Base-by-base conservation (phyloP, 35 echinoderm and acorn worm species). In the Chiridota heheva region DNA sequence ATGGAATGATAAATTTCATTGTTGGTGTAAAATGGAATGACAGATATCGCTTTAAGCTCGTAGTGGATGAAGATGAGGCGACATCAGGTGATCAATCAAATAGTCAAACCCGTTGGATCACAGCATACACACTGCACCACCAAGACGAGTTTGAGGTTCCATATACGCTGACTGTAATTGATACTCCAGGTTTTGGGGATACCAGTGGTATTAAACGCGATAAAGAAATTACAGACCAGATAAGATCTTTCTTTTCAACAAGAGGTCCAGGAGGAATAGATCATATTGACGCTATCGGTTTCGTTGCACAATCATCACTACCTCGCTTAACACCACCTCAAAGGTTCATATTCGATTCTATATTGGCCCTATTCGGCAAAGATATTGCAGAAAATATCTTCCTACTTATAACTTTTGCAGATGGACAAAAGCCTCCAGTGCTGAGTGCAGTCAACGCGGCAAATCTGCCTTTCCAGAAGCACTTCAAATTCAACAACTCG, bases 401-500 rank as follows among this genome's bases (percentile, higher is more conserved):
- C 13, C 77, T 89, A 0, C 68, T 89, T 2, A 67, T 89, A 29
- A 89, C 86, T 29, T 89, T 89, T 51, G 43, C 63, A 39, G 86
- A 89, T 73, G 77, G 65, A 16, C 63, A 82, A 46, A 73, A 26
- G 38, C 86, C 86, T 34, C 62, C 66, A 42, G 86, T 89, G 40
- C 17, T 89, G 30, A 55, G 82, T 8, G 86, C 59, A 43, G 67
- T 89, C 2, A 59, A 82, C 40, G 53, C 60, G 18, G 86, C 86
- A 61, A 34, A 61, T 7, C 37, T 89, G 17, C 77, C 86, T 25
- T 72, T 28, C 28, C 58, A 37, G 1, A 67, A 72, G 24, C 42
- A 10, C 64, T 89, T 82, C 36, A 89, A 82, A 18, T 89, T 89
- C 67, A 89, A 89, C 40, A 89, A 89, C 49, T 89, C 86, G 27